Conservation (phyloP, 2,113 vertebrate genomes). For the Sylvilagus bachmani region DNA sequence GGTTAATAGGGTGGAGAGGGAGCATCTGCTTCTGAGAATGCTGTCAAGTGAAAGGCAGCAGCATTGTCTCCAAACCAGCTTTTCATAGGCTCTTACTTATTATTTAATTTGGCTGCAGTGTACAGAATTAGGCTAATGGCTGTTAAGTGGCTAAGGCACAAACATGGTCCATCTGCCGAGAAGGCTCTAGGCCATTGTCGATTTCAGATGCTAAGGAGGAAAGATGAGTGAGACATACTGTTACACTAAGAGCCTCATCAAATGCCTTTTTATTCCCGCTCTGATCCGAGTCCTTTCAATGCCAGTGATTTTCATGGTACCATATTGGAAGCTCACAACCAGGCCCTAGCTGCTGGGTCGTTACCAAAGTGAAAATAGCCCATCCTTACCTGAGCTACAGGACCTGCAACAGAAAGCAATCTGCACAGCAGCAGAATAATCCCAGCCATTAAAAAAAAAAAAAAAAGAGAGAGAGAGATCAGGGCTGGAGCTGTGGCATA, state of each 20-base stretch:
- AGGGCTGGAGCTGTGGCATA: too few species aligned
- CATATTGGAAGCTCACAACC: constrained; percentile 82
- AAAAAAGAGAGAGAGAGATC: too few species aligned
- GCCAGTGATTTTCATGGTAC: constrained; percentile 75
- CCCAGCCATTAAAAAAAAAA: neutral
- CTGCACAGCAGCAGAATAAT: neutral
- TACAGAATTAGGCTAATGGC: constrained; percentile 91
- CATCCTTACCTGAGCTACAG: neutral
- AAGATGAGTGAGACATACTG: constrained; percentile 86
- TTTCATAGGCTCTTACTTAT: constrained; percentile 91
- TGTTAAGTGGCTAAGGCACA: constrained; percentile 90
- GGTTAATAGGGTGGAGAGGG: constrained; percentile 86
- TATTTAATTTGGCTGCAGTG: constrained; percentile 91
- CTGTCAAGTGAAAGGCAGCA: constrained; percentile 87
- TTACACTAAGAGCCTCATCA: constrained; percentile 85
- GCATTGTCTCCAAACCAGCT: constrained; percentile 88
- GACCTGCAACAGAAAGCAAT: neutral
- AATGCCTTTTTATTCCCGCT: constrained; percentile 78
- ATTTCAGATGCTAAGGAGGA: constrained; percentile 88
- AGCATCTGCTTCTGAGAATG: constrained; percentile 88
- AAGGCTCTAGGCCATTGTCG: constrained; percentile 89
- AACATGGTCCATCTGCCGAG: constrained; percentile 90
- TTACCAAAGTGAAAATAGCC: constrained; percentile 22
- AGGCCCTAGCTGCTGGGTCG: neutral
- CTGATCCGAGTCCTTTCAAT: constrained; percentile 84